Percentiles rank a stretch among this genome's conserved stretches.
Evolutionary conservation across 2,113 vertebrate genomes (phyloP).

Genomic region (Vombatus ursinus): DNA sequence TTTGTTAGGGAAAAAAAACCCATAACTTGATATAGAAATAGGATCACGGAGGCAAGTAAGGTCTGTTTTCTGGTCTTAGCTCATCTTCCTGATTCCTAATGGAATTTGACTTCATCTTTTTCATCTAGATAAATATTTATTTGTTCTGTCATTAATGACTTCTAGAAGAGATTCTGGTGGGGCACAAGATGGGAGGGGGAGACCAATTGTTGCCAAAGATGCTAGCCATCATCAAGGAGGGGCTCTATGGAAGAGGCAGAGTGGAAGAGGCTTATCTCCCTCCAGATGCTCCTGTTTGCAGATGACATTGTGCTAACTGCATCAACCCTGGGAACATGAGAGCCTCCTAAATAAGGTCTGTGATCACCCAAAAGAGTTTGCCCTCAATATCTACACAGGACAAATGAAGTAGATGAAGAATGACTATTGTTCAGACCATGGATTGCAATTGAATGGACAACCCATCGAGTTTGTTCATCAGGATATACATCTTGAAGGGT

Average conservation of each 20-base stretch:
- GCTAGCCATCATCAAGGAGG: neutral
- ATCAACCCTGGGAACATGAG: neutral
- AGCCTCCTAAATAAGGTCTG: neutral
- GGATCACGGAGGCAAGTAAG: no score
- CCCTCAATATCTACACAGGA: neutral
- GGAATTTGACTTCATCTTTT: no score
- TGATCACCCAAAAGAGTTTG: neutral
- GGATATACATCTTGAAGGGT: neutral
- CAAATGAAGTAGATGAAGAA: neutral
- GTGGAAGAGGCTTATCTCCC: neutral
- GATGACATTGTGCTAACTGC: neutral
- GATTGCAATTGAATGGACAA: neutral
- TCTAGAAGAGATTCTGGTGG: no score
- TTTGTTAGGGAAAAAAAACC: no score
- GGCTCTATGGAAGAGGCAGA: neutral
- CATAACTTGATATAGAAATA: no score
- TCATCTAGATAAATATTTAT: no score
- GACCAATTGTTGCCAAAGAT: neutral
- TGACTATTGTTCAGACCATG: neutral
- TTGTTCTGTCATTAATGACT: no score
- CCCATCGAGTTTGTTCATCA: neutral
- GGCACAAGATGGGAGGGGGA: neutral
- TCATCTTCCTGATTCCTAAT: no score
- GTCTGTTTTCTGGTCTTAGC: no score
- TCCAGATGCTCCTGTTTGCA: neutral